Evolutionary conservation across 2,797 vertebrate genomes (phyloP).

Genomic region (Poecilia picta): DNA sequence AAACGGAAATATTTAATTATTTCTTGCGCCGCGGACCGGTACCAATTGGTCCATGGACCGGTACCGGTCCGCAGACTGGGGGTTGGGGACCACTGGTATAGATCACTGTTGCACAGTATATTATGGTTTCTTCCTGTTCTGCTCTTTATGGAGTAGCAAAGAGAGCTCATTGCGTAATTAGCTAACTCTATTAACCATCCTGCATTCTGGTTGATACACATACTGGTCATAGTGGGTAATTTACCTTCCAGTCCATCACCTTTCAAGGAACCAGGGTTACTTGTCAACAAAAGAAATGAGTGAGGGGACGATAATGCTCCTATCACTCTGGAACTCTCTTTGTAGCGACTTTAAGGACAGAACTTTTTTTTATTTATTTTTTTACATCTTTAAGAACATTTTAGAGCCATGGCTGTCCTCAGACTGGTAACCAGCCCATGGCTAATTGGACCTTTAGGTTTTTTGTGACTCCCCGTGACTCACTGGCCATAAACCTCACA

Average conservation of each 20-base stretch:
- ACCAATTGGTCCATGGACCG: no score
- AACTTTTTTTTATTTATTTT: no score
- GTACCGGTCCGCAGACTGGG: no score
- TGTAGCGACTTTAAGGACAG: neutral
- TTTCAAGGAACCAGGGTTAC: neutral
- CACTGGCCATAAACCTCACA: neutral
- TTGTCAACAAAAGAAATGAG: neutral
- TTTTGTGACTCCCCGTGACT: neutral
- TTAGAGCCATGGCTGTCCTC: neutral
- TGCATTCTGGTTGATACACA: neutral
- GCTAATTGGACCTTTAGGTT: neutral
- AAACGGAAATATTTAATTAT: no score
- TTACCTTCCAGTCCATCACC: neutral
- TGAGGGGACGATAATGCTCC: neutral
- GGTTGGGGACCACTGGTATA: no score
- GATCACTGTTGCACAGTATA: no score
- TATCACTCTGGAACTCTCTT: neutral
- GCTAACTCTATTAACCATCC: neutral
- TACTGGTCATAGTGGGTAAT: neutral
- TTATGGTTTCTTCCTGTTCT: no score
- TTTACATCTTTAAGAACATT: neutral
- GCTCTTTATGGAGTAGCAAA: neutral
- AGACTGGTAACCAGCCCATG: neutral
- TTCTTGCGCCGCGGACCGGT: no score
- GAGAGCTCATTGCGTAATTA: neutral